These are phyloP conservation scores for Schizothorax lantsangensis DNA, from an alignment of 2,797 vertebrate genomes.

Conservation along the genomic window DNA sequence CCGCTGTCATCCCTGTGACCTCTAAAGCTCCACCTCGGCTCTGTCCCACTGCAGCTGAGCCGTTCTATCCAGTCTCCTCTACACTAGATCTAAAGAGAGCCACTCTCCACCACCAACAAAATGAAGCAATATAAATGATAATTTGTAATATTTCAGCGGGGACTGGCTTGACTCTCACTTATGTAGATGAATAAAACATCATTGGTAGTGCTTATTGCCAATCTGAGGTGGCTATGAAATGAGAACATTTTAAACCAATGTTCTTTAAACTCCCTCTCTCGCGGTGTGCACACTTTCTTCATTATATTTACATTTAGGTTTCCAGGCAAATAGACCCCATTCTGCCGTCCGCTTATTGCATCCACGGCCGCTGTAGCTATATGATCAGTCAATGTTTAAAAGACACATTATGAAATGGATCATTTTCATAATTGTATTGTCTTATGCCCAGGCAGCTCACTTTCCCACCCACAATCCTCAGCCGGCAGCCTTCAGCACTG, in stretches of 20 bases:
- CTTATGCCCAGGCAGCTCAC: constrained; percentile 35
- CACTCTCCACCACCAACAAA: constrained; percentile 27
- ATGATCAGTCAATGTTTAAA: constrained; percentile 41
- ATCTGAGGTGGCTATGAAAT: constrained; percentile 45
- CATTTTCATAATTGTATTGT: constrained; percentile 66
- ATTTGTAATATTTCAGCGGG: constrained; percentile 60
- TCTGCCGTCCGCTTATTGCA: constrained; percentile 33
- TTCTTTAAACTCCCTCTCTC: constrained; percentile 47
- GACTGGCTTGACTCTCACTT: constrained; percentile 44
- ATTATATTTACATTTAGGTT: constrained; percentile 51
- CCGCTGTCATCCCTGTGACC: constrained; percentile 3
- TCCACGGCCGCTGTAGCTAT: constrained; percentile 8
- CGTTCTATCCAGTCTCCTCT: constrained; percentile 10
- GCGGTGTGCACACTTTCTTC: constrained; percentile 18
- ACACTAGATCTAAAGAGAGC: constrained; percentile 41
- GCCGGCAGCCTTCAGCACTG: constrained; percentile 45
- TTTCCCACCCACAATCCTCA: constrained; percentile 48
- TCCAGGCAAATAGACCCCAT: constrained; percentile 28
- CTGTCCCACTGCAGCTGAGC: constrained; percentile 7
- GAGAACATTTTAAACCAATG: constrained; percentile 41
- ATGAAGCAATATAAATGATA: constrained; percentile 54
- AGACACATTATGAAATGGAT: constrained; percentile 57
- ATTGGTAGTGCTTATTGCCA: constrained; percentile 42
- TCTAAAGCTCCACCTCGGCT: constrained; percentile 25
- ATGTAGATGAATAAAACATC: constrained; percentile 59